These are phyloP conservation scores for Palaemon carinicauda DNA, from an alignment of 1,140 invertebrate genomes.

Conservation along the genomic window DNA sequence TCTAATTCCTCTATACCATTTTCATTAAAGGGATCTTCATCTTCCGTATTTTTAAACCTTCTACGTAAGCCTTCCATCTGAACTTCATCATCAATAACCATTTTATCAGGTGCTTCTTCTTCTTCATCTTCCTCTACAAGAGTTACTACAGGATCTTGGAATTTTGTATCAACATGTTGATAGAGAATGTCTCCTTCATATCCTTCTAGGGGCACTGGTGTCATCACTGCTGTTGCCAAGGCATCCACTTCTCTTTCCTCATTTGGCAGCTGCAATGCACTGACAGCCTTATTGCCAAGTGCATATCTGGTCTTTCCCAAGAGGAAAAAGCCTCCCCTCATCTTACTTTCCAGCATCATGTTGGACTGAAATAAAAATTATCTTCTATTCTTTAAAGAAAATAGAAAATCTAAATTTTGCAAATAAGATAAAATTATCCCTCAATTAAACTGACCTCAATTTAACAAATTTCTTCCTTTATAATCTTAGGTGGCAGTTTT, in stretches of 20 bases:
- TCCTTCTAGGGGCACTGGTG: constrained; percentile 11
- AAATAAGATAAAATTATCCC: no score
- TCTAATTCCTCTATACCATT: neutral
- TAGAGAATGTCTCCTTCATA: constrained; percentile 35
- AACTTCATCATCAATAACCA: neutral
- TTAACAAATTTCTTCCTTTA: no score
- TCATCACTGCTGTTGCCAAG: neutral
- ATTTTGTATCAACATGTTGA: constrained; percentile 16
- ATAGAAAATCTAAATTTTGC: neutral
- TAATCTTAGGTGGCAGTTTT: no score
- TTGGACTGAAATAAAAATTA: constrained; percentile 5
- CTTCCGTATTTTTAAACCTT: no score
- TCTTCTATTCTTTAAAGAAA: neutral
- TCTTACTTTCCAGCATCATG: constrained; percentile 32
- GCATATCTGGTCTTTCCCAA: constrained; percentile 36
- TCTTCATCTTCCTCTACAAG: neutral
- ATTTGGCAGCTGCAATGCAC: constrained; percentile 26
- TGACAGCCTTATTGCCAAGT: constrained; percentile 35
- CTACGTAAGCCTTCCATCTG: neutral
- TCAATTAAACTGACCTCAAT: no score
- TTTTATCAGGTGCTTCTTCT: neutral
- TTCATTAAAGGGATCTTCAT: neutral
- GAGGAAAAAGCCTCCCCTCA: constrained; percentile 34
- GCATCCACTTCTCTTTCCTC: constrained; percentile 25
- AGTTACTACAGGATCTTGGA: constrained; percentile 6